Conservation (phyloP, 2,888 invertebrate species). For the Chymomyza procnemis region DNA sequence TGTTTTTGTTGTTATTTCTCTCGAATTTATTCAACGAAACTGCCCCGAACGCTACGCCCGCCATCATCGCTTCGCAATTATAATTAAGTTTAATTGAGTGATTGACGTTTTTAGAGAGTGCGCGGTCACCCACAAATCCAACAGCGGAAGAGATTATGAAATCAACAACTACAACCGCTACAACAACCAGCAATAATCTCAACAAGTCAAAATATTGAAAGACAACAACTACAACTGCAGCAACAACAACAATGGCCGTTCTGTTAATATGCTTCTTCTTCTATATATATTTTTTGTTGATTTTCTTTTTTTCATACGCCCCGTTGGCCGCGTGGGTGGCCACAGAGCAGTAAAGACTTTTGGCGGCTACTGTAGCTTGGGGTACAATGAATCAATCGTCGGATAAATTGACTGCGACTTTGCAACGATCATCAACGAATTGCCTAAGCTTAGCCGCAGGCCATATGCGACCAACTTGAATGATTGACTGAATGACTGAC, state of each 20-base stretch:
- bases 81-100: conserved; percentile 78
- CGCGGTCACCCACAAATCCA: conserved; percentile 68
- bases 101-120: conserved; percentile 77
- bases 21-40: conserved; percentile 15
- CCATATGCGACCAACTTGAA: not conserved
- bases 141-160: conserved; percentile 66
- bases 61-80: conserved; percentile 75
- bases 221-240: conserved; percentile 24
- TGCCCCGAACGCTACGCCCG: conserved; percentile 49
- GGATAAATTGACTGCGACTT: not conserved
- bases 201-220: conserved; percentile 65
- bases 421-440: not conserved
- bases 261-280: not conserved
- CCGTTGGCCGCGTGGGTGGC: conserved; percentile 62
- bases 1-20: conserved; percentile 7
- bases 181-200: conserved; percentile 49
- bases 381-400: conserved; percentile 23
- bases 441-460: not conserved
- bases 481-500: not conserved
- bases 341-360: not conserved
- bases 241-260: conserved; percentile 13
- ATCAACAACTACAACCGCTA: conserved; percentile 42
- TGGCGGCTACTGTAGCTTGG: not conserved
- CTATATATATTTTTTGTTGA: not conserved
- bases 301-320: conserved; percentile 54